Conservation (phyloP, 2,797 vertebrate species). For the Sebastes matsubarae region DNA sequence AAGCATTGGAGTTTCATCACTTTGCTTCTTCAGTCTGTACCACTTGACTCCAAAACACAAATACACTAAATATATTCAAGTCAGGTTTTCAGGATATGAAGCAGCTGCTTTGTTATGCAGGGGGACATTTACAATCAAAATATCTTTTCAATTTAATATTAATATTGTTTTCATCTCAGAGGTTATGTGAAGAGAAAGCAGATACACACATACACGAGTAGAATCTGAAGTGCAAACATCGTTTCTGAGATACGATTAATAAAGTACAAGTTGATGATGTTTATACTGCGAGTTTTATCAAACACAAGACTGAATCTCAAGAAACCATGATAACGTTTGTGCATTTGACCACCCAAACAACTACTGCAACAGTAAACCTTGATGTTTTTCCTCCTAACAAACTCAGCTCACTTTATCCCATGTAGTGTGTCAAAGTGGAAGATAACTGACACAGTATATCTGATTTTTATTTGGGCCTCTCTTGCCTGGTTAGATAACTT, state of each 20-base stretch:
- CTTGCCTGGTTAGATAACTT: neutral
- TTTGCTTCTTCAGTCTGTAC: too few species aligned
- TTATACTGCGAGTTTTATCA: neutral
- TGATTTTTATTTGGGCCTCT: neutral
- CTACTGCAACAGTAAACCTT: neutral
- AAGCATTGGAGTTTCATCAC: too few species aligned
- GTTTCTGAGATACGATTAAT: neutral
- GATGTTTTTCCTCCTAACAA: neutral
- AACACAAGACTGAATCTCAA: too few species aligned
- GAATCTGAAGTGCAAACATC: neutral
- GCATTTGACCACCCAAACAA: neutral
- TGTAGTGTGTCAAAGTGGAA: neutral
- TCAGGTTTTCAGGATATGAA: neutral
- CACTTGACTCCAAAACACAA: neutral
- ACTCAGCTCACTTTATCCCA: neutral
- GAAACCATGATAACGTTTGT: neutral
- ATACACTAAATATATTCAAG: neutral
- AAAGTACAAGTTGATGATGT: neutral
- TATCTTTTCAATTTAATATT: neutral
- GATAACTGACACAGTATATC: neutral
- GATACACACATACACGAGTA: neutral
- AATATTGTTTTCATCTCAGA: neutral
- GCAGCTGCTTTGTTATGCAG: neutral
- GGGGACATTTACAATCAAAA: neutral
- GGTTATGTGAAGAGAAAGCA: neutral